These are phyloP conservation scores for Ditylenchus dipsaci DNA, from an alignment of 1,140 invertebrate species.

Conservation along the genomic window DNA sequence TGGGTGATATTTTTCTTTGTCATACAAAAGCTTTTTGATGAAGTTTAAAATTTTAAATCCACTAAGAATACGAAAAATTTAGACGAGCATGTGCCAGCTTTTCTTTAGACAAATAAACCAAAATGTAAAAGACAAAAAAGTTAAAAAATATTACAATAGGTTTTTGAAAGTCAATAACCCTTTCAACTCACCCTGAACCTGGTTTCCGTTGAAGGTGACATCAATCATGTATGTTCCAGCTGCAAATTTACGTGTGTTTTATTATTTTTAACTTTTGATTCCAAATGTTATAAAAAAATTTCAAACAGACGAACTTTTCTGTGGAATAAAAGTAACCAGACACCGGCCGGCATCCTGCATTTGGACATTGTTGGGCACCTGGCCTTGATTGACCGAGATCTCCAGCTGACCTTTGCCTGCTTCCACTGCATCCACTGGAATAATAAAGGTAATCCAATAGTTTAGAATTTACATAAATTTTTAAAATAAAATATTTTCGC, in stretches of 20 bases:
- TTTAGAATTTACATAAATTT: too few relatives aligned
- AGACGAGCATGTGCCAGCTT: too few relatives aligned
- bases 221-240: conserved; percentile 70
- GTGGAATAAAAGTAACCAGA: conserved; percentile 89
- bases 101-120: too few relatives aligned
- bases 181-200: conserved; percentile 68
- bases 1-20: too few relatives aligned
- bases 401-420: conserved; percentile 93
- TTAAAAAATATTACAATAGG: too few relatives aligned
- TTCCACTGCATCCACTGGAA: conserved; percentile 83
- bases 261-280: not conserved
- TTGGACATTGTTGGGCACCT: conserved; percentile 93
- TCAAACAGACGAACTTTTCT: conserved; percentile 63
- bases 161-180: too few relatives aligned
- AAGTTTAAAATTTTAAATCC: too few relatives aligned
- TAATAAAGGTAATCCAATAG: conserved; percentile 32
- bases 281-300: not conserved
- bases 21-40: too few relatives aligned
- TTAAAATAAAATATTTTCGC: not conserved
- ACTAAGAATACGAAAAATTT: too few relatives aligned
- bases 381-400: conserved; percentile 94
- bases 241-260: not conserved
- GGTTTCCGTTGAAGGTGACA: conserved; percentile 95
- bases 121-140: too few relatives aligned
- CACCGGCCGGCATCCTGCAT: conserved; percentile 84